Conservation (phyloP, 2,797 vertebrate genomes). For the Sebastolobus alascanus region DNA sequence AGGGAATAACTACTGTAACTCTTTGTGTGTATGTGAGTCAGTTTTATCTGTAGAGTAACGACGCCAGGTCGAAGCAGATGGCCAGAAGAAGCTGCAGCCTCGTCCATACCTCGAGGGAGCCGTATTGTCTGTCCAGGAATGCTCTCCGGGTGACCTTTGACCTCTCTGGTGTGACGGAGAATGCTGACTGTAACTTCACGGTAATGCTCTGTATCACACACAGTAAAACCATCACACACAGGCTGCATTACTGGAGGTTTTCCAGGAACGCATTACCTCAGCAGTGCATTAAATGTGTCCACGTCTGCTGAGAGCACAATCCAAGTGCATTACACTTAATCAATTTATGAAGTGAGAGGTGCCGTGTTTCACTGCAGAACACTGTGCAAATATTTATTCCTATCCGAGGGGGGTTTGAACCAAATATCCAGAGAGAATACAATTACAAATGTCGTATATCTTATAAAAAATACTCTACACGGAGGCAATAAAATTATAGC, state of each 20-base stretch:
- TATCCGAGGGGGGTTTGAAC: constrained; percentile 3
- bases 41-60: constrained; percentile 23
- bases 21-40: constrained; percentile 7
- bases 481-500: not conserved
- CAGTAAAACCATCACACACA: constrained; percentile 19
- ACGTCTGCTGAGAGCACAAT: constrained; percentile 15
- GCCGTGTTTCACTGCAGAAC: constrained; percentile 7
- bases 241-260: constrained; percentile 24
- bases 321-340: constrained; percentile 24
- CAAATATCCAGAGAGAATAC: constrained; percentile 2
- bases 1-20: constrained; percentile 26
- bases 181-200: constrained; percentile 40
- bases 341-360: constrained; percentile 40
- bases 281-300: constrained; percentile 39
- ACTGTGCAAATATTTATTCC: not conserved
- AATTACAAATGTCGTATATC: not conserved
- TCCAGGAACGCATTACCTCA: constrained; percentile 47
- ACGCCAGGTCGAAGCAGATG: constrained; percentile 67
- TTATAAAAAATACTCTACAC: constrained; percentile 5
- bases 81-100: constrained; percentile 60
- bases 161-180: constrained; percentile 51
- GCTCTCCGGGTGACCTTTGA: constrained; percentile 60
- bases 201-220: constrained; percentile 41
- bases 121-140: constrained; percentile 72
- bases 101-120: constrained; percentile 68